phyloP scores from a whole-genome alignment of 2,113 vertebrate genomes.

The Sminthopsis crassicaudata region DNA sequence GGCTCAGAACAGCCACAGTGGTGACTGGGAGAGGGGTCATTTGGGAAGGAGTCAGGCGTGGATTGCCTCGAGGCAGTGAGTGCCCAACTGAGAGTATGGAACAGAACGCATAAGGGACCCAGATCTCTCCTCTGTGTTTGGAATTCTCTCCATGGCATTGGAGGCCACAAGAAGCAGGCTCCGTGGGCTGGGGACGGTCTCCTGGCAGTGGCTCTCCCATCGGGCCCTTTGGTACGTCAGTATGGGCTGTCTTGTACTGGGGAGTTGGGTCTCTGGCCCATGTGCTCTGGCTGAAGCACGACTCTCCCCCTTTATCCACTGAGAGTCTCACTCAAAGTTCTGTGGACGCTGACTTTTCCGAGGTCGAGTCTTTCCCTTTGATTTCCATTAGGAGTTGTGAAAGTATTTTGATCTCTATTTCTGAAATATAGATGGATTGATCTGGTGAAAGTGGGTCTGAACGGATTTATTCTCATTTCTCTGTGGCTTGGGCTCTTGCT shows the following conservation, averaged over 20 bases:
- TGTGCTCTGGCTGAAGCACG: not conserved
- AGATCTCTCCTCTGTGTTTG: not conserved
- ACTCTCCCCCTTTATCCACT: not conserved
- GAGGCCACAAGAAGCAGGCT: not conserved
- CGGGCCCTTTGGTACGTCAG: too few species aligned
- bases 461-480: not conserved
- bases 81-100: not conserved
- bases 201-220: not conserved
- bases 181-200: not conserved
- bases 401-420: not conserved
- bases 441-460: not conserved
- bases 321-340: not conserved
- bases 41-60: not conserved
- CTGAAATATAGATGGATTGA: too few species aligned
- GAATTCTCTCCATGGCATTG: not conserved
- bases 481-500: not conserved
- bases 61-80: not conserved
- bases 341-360: not conserved
- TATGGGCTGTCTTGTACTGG: fast-evolving
- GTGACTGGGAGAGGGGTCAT: not conserved
- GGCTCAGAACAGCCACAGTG: not conserved
- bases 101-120: not conserved
- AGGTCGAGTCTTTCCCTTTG: not conserved
- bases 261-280: not conserved
- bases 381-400: not conserved